Evolutionary conservation across 2,888 invertebrate genomes (phyloP), one percentile per base, ranked within the genome.

Genomic region (Platycheirus rosarum): DNA sequence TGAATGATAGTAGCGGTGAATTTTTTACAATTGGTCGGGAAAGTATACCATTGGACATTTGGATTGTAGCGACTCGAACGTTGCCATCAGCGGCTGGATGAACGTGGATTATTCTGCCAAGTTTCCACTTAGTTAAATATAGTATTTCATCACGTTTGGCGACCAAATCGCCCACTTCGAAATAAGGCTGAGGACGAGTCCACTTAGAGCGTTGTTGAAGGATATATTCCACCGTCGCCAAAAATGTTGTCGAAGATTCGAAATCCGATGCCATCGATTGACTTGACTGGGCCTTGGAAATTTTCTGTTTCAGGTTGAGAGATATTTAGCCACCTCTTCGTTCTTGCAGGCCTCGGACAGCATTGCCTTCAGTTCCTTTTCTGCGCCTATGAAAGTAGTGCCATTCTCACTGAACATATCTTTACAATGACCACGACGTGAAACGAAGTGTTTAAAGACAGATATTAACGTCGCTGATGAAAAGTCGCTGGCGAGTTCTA

Each of bases 121-220:
- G 14, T 14, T 51, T 66, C 66, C 51, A 66, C 18, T 66, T 51
- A 8, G 55, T 37, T 32, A 37, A 37, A 26, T 37, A 44, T n/a
- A 66, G 53, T 11, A 8, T 18, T 1, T 53, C 51, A 18, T 66
- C 68, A 4, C 16, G 40, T 11, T 57, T 48, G 3, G 57, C 9
- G 1, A 57, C 51, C 6, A 69, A 16, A 44, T 69, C 69, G 2
- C 57, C 69, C n/a, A 70, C 11, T 1, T 60, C 40, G 14, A 35
- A 1, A n/a, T 69, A 48, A 11, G 40, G 9, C 2, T 13, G 26
- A 5, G 18, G 6, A 1, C 51, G 49, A 29, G 23, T 49, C 53
- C 63, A 65, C 11, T 53, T 73, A 2, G 46, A n/a, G 2, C 73
- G 73, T 16, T 63, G 44, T 23, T 73, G 73, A 16, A 73, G 53